Evolutionary conservation across 2,113 vertebrate species (phyloP).

Genomic region (Prolemur simus): DNA sequence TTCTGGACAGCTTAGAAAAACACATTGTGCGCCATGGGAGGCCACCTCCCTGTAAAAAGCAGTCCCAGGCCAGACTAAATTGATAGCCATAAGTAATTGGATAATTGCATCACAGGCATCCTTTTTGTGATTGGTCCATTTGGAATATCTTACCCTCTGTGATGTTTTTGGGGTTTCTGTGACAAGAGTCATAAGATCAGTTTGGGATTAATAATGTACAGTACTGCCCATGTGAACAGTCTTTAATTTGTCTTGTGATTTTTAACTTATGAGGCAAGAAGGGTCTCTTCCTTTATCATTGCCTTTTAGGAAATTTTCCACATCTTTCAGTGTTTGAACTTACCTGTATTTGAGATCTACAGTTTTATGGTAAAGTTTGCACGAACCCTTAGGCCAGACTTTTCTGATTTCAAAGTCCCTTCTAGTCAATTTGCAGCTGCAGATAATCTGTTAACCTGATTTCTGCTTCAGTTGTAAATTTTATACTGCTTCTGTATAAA

Average conservation of each 20-base stretch:
- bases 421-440: constrained; percentile 50
- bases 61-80: constrained; percentile 83
- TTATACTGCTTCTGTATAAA: constrained; percentile 70
- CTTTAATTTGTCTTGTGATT: constrained; percentile 77
- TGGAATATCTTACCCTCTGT: constrained; percentile 77
- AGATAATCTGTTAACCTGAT: constrained; percentile 44
- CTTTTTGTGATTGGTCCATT: constrained; percentile 78
- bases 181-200: constrained; percentile 49
- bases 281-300: constrained; percentile 74
- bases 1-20: constrained; percentile 95
- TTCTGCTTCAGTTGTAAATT: constrained; percentile 54
- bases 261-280: constrained; percentile 76
- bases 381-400: constrained; percentile 75
- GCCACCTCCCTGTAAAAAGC: constrained; percentile 83
- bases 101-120: constrained; percentile 76
- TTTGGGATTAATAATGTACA: constrained; percentile 75
- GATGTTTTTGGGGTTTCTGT: constrained; percentile 67
- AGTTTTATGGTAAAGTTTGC: constrained; percentile 79
- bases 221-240: constrained; percentile 75
- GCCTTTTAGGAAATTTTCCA: constrained; percentile 80
- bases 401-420: constrained; percentile 74
- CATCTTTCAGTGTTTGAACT: constrained; percentile 81
- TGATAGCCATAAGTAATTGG: constrained; percentile 79
- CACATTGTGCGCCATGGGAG: constrained; percentile 93
- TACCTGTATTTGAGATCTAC: constrained; percentile 80